Evolutionary conservation across 2,888 invertebrate species (phyloP).

Genomic region (Tenthredo mesomela): DNA sequence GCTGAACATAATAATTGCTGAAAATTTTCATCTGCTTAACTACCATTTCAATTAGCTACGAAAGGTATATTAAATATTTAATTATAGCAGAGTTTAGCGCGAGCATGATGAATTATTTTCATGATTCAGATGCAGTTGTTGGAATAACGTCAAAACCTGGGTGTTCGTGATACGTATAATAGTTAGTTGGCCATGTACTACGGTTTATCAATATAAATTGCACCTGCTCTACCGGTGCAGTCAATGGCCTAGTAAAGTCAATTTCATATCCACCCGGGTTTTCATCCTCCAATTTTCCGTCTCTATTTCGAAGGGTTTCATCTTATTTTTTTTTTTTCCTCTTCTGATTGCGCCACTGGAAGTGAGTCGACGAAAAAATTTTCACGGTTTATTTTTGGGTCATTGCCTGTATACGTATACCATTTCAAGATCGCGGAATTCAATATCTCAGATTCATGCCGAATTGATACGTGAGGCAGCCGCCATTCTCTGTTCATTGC

Average conservation of each 20-base stretch:
- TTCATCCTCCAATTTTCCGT: constrained; percentile 23
- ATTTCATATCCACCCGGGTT: constrained; percentile 14
- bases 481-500: background rate
- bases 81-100: background rate
- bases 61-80: background rate
- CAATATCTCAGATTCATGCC: constrained; percentile 11
- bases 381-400: background rate
- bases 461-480: constrained; percentile 19
- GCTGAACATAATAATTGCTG: background rate
- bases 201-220: constrained; percentile 47
- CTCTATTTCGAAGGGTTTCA: background rate
- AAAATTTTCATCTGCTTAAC: background rate
- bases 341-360: constrained; percentile 8
- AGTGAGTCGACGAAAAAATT: constrained; percentile 28
- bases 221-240: constrained; percentile 23
- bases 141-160: constrained; percentile 1
- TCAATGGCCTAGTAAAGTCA: constrained; percentile 34
- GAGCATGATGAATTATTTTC: background rate
- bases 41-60: background rate
- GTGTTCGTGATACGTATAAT: background rate
- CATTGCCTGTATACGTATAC: constrained; percentile 18
- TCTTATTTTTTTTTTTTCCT: background rate
- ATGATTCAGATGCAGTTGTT: background rate
- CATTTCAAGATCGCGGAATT: background rate
- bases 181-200: background rate